A percentile compares a stretch with the other conserved stretches of the same genome.
phyloP scores from a whole-genome alignment of 2,888 invertebrate species.

The Tachina fera region DNA sequence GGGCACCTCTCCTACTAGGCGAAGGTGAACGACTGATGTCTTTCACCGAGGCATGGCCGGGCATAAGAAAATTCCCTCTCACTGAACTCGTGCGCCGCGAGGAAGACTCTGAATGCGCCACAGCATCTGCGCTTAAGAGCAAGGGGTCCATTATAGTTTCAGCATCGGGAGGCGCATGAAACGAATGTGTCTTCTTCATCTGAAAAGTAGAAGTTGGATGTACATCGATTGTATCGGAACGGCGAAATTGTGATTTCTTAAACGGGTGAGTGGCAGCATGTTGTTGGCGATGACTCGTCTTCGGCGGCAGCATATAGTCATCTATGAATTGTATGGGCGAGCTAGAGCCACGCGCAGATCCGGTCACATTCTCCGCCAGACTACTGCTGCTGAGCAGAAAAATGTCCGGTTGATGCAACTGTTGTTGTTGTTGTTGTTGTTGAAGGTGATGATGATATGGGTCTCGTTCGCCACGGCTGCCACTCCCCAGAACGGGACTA shows the following conservation, averaged over 20 bases:
- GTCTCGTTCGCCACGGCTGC: constrained; percentile 60
- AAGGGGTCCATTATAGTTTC: constrained; percentile 80
- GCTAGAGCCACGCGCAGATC: constrained; percentile 72
- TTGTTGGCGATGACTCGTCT: constrained; percentile 73
- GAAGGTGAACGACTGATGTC: constrained; percentile 81
- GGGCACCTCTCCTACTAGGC: constrained; percentile 82
- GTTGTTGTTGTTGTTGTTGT: constrained; percentile 68
- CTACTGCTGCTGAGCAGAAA: constrained; percentile 82
- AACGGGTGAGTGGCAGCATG: constrained; percentile 77
- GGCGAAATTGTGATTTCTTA: constrained; percentile 82
- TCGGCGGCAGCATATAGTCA: constrained; percentile 74
- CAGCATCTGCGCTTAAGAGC: constrained; percentile 73
- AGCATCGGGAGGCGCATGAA: constrained; percentile 83
- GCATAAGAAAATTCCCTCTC: constrained; percentile 81
- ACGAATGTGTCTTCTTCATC: constrained; percentile 83
- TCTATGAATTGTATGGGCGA: constrained; percentile 77
- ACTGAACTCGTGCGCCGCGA: constrained; percentile 82
- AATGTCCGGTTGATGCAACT: constrained; percentile 80
- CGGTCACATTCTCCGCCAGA: constrained; percentile 79
- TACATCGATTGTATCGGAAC: constrained; percentile 83
- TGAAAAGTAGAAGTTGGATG: constrained; percentile 82
- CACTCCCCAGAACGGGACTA: constrained; percentile 77
- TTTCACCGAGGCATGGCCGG: constrained; percentile 77
- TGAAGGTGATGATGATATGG: constrained; percentile 68
- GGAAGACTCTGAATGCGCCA: constrained; percentile 77